phyloP scores from a whole-genome alignment of 2,113 vertebrate genomes.

The Ranitomeya variabilis region DNA sequence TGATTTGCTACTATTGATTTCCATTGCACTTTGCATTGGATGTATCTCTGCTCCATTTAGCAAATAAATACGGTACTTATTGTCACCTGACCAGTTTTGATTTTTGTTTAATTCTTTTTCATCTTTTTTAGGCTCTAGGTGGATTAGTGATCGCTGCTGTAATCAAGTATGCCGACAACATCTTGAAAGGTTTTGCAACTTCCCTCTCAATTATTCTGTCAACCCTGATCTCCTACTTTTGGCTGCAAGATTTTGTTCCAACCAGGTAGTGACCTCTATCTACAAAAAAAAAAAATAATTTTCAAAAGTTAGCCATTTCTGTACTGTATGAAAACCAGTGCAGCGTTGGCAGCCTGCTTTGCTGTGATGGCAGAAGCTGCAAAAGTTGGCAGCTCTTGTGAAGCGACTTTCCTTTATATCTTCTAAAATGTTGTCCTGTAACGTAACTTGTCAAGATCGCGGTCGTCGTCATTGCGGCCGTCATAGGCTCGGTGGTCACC shows the following conservation, averaged over 20 bases:
- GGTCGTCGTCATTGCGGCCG: too few species aligned
- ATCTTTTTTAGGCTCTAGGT: conserved; percentile 86
- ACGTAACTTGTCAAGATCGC: too few species aligned
- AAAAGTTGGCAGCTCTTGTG: too few species aligned
- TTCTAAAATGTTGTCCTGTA: too few species aligned
- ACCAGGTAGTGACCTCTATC: conserved; percentile 74
- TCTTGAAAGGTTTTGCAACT: conserved; percentile 97
- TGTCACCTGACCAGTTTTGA: neutral
- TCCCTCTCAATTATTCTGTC: conserved; percentile 98
- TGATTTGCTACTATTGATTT: neutral
- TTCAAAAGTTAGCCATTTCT: neutral
- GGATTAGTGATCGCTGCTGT: conserved; percentile 96
- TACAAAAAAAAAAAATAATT: neutral
- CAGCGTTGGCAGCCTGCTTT: too few species aligned
- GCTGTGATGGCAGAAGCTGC: too few species aligned
- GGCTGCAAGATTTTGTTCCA: conserved; percentile 93
- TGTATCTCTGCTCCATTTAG: too few species aligned
- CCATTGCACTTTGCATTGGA: neutral
- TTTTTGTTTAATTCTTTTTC: conserved; percentile 56
- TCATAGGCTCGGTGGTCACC: too few species aligned
- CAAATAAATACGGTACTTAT: too few species aligned
- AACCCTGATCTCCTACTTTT: conserved; percentile 95
- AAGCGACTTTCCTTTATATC: too few species aligned
- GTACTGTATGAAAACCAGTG: too few species aligned
- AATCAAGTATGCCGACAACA: conserved; percentile 98